Percentiles rank a stretch among this genome's conserved stretches.
Conservation (phyloP, 2,888 invertebrate species). For the Eremobia ochroleuca region DNA sequence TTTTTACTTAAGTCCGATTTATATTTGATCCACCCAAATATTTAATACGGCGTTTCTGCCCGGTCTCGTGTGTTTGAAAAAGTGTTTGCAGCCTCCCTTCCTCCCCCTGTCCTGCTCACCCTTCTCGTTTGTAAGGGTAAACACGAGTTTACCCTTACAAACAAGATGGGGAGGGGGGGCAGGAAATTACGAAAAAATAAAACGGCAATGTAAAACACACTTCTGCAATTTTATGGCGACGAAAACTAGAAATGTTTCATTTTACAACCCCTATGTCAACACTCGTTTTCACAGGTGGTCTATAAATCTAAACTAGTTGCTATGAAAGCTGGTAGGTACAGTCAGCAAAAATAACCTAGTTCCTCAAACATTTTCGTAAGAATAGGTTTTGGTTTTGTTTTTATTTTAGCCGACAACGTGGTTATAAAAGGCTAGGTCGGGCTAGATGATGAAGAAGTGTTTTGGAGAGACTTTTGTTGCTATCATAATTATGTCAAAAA, state of each 20-base stretch:
- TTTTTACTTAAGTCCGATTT: no score
- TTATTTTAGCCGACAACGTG: no score
- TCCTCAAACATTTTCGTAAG: background rate
- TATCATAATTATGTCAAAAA: background rate
- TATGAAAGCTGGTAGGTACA: background rate
- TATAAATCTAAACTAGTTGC: conserved; percentile 10
- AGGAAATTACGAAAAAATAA: background rate
- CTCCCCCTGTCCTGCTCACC: no score
- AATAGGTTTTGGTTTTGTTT: background rate
- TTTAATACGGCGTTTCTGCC: background rate
- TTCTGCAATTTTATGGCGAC: background rate
- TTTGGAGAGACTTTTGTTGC: background rate
- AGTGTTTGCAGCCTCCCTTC: background rate
- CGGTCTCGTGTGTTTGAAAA: background rate
- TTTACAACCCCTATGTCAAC: background rate
- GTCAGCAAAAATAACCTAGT: background rate
- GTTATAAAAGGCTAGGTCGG: no score
- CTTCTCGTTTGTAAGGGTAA: no score
- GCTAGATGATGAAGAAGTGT: background rate
- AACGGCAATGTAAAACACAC: background rate
- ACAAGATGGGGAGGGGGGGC: no score
- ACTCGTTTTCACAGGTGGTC: conserved; percentile 8
- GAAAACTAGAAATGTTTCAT: conserved; percentile 4
- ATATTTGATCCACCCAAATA: no score
- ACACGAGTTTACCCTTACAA: background rate